Evolutionary conservation across 1,140 invertebrate genomes (phyloP).

Genomic region (Halyomorpha halys): DNA sequence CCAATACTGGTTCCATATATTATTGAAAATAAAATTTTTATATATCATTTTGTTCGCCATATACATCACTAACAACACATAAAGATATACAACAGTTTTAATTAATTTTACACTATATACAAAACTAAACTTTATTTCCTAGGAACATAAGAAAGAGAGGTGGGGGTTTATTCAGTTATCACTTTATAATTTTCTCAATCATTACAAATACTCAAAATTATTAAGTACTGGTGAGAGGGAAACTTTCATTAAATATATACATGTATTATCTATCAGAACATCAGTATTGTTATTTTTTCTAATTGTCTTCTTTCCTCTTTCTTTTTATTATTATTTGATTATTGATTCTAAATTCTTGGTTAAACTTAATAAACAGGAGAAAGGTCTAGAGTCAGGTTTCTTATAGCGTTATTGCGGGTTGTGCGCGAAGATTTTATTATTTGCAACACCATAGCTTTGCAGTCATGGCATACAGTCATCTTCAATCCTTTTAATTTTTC

Average conservation of each 20-base stretch:
- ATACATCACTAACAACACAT: background rate
- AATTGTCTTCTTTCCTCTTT: too few species aligned
- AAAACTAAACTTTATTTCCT: conserved; percentile 9
- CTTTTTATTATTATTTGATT: background rate
- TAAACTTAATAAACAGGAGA: conserved; percentile 57
- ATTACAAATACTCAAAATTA: background rate
- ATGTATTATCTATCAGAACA: too few species aligned
- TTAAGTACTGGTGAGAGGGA: background rate
- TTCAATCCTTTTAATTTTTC: conserved; percentile 63
- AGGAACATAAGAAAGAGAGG: conserved; percentile 18
- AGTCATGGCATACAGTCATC: conserved; percentile 86
- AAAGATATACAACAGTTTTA: conserved; percentile 5
- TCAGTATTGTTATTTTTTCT: too few species aligned
- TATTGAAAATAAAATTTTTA: conserved; percentile 16
- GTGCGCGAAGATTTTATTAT: conserved; percentile 78
- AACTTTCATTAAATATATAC: background rate
- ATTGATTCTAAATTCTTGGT: background rate
- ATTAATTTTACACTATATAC: conserved; percentile 2
- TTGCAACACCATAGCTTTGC: conserved; percentile 85
- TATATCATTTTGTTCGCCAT: background rate
- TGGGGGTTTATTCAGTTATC: background rate
- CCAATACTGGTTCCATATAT: background rate
- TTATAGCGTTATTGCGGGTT: conserved; percentile 64
- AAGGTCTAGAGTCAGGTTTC: conserved; percentile 67
- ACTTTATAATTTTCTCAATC: background rate